Evolutionary conservation across 1,140 invertebrate species (phyloP), one percentile per base, ranked within the genome.

Genomic region (Scaptomyza hsui): DNA sequence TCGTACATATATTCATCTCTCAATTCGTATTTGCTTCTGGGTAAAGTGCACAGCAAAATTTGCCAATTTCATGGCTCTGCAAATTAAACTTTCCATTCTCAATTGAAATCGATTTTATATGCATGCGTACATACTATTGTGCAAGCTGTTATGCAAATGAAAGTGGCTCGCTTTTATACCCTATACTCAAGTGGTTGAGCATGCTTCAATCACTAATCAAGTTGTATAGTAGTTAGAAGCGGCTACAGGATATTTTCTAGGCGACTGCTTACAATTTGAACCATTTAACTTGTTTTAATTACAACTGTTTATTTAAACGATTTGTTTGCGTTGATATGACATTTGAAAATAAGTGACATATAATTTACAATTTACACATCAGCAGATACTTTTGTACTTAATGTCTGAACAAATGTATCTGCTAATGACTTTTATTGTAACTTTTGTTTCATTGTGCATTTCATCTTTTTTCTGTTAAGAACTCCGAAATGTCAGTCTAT

Each of bases 301-400:
- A 41, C 5, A 57, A 42, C 35, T 35, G 13, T 12, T 32, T 13
- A 16, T n/a, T 61, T 45, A 37, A 53, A 39, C 39, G 18, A 70
- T 70, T 70, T 48, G 41, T 70, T 18, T 2, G 41, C 35, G 35
- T 41, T 35, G 32, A 56, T 42, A 37, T 49, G 44, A 7, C 32
- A 32, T 29, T 52, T 35, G 42, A 62, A 55, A 48, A 62, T 47
- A 48, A 53, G 12, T 52, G 21, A 32, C n/a, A 4, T 35, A 16
- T 48, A 63, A 63, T 64, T 70, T 63, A 42, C 10, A 56, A 64
- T 70, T 63, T 44, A 70, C 67, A 70, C 51, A 42, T 63, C 60
- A 42, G 44, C 42, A 56, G 44, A 18, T 32, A 56, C 24, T 32
- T 21, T 19, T 10, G 32, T 15, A n/a, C 5, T 1, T 7, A 4